Percentiles rank a stretch among this genome's conserved stretches.
These are phyloP conservation scores for Zosterops borbonicus DNA, from an alignment of 2,113 vertebrate genomes.

Conservation along the genomic window DNA sequence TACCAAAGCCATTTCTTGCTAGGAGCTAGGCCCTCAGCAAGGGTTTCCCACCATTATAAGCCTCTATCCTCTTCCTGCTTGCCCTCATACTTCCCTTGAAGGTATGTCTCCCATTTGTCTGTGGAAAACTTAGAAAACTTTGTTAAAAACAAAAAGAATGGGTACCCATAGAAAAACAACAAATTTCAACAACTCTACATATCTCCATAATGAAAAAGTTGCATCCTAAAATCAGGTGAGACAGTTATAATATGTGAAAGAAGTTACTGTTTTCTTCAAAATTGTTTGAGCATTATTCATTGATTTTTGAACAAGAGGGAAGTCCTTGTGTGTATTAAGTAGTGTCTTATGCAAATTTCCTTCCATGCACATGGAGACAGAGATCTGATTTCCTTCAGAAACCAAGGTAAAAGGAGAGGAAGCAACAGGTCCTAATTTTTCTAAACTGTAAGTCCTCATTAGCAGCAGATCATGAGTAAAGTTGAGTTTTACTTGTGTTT, in stretches of 20 bases:
- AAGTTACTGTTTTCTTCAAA: background rate
- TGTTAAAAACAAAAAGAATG: background rate
- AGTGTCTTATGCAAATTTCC: background rate
- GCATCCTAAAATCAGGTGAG: background rate
- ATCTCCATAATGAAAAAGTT: background rate
- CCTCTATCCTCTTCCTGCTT: background rate
- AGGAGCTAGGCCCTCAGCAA: background rate
- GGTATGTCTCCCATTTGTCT: background rate
- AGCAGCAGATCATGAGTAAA: background rate
- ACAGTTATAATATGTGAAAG: background rate
- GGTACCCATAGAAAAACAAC: background rate
- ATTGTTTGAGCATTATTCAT: background rate
- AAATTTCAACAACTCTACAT: background rate
- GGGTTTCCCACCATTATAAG: background rate
- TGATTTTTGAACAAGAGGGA: background rate
- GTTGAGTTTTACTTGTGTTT: background rate
- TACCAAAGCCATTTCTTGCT: background rate
- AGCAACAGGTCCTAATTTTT: background rate
- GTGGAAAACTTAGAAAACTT: background rate
- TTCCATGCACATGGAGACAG: background rate
- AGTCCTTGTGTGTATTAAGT: background rate
- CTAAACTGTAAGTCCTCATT: background rate
- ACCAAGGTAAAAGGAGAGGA: background rate
- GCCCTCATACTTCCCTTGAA: background rate
- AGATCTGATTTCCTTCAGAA: background rate